Base-by-base conservation (phyloP, 2,797 vertebrate species). In the Clarias laeviceps region DNA sequence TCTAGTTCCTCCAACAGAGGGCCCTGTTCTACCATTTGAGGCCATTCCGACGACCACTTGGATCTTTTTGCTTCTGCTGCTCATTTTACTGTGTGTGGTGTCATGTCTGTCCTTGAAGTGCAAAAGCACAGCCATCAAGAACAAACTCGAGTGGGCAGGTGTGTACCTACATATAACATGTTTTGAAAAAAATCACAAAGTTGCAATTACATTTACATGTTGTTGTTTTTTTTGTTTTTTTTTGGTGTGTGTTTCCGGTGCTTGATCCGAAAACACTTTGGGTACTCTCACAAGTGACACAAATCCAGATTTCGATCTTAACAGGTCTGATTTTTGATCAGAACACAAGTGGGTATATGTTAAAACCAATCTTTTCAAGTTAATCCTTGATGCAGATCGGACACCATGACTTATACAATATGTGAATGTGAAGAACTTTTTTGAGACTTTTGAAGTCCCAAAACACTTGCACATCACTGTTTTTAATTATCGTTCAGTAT, bases 1-100 rank as follows among this genome's bases (percentile, higher is more conserved):
- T 45, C 4, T 24, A 6, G 0, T 84, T 84, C 82, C 18, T 84
- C 65, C 89, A 90, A 37, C 57, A 90, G 89, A 14, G 59, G 84
- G 40, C 82, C 11, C n/a, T 64, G 17, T 1, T 81, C 7, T 0
- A 17, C 14, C 0, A 2, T 4, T 15, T 22, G 29, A 72, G 22
- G 0, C 1, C 24, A 0, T 7, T 9, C 1, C 5, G 3, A 50
- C 32, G 6, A 40, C 84, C 70, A 87, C 22, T n/a, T 76, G 80
- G 79, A 20, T 66, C 54, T n/a, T n/a, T 37, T 32, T 56, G 50
- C 56, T 80, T 68, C 64, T 84, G 78, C 22, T 89, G 2, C 2
- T 88, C 1, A 1, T 88, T 2, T 18, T 73, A 2, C 0, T 88
- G 20, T 56, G 85, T 27, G 29, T 87, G 3, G 15, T 90, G 2